Conservation (phyloP, 2,888 invertebrate species). For the Andricus quercusramuli region DNA sequence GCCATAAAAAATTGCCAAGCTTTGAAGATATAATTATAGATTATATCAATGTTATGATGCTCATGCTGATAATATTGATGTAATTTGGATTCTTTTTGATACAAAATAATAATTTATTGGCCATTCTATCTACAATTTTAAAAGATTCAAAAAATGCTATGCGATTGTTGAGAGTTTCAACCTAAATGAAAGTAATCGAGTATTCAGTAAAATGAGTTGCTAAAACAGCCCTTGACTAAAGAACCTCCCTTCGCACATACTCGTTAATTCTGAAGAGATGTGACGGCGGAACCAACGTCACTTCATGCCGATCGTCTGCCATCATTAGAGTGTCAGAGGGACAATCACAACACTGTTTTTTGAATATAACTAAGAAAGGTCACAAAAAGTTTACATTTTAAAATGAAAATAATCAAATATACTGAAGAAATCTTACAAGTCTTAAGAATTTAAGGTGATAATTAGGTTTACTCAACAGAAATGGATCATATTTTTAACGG, state of each 20-base stretch:
- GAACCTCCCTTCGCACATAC: constrained; percentile 47
- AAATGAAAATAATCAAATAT: too few species aligned
- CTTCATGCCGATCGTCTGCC: constrained; percentile 72
- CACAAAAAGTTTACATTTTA: too few species aligned
- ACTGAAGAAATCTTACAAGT: too few species aligned
- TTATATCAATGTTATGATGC: too few species aligned
- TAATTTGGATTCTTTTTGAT: neutral
- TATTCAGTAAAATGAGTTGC: constrained; percentile 72
- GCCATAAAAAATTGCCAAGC: neutral
- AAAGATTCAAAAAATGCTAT: neutral
- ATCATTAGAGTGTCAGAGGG: constrained; percentile 48
- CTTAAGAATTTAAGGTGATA: too few species aligned
- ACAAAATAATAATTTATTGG: neutral
- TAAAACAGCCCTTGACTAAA: constrained; percentile 69
- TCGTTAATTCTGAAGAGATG: constrained; percentile 63
- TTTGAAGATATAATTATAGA: neutral
- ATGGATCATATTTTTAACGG: too few species aligned
- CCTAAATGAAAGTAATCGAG: constrained; percentile 74
- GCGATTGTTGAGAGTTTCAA: constrained; percentile 68
- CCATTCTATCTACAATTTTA: neutral
- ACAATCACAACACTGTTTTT: too few species aligned
- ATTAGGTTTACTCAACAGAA: too few species aligned
- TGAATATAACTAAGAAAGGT: too few species aligned
- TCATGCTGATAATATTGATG: too few species aligned
- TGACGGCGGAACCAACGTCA: constrained; percentile 60